These are phyloP conservation scores for Stigmatopora nigra DNA, from an alignment of 2,113 vertebrate species.

Conservation along the genomic window DNA sequence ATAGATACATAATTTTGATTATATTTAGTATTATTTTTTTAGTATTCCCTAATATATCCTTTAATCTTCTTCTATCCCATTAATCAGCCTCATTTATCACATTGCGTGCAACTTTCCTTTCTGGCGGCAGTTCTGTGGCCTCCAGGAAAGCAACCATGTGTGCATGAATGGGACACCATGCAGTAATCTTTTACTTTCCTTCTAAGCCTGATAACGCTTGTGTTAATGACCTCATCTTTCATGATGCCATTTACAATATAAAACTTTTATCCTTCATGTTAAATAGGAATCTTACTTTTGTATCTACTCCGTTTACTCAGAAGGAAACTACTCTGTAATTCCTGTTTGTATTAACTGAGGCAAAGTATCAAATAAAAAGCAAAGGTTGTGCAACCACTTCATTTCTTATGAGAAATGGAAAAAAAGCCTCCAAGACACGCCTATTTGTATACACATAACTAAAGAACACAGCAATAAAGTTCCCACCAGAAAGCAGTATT, in stretches of 20 bases:
- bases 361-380: neutral
- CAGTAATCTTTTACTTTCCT: neutral
- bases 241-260: neutral
- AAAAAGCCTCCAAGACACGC: neutral
- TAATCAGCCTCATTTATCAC: conserved; percentile 17
- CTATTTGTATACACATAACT: neutral
- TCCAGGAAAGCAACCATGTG: conserved; percentile 36
- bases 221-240: neutral
- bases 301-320: neutral
- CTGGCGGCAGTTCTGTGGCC: conserved; percentile 21
- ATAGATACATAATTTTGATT: no score
- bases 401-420: neutral
- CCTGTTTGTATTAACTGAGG: neutral
- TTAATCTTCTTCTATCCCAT: neutral
- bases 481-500: neutral
- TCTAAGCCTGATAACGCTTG: neutral
- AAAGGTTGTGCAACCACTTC: conserved; percentile 8
- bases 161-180: neutral
- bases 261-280: neutral
- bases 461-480: neutral
- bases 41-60: neutral
- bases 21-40: no score
- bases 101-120: conserved; percentile 13
- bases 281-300: neutral
- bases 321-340: neutral